Base-by-base conservation (phyloP, 2,888 invertebrate species). In the Leptodirus hochenwartii region DNA sequence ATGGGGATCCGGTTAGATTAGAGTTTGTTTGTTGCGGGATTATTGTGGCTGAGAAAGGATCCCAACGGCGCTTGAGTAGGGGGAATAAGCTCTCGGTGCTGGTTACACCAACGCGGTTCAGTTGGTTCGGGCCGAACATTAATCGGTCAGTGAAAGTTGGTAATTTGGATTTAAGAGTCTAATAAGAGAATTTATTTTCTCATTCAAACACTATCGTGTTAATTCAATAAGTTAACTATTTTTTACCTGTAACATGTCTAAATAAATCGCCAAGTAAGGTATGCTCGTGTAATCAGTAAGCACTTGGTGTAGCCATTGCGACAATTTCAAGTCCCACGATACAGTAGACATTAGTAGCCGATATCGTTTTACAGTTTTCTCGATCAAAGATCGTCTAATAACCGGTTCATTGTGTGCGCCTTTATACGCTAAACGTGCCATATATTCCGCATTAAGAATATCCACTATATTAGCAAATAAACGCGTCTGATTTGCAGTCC, bases 271-370 rank as follows among this genome's bases (percentile, higher is more conserved):
- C 39, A 82, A 60, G 46, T 76, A 74, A 4, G 63, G 60, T 11
- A 63, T 60, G 28, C 66, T 69, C 25, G 81, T 53, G 43, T 67
- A 58, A 36, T 81, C 78, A 39, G 80, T 61, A 5, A 84, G 49
- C 6, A 75, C 49, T 23, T 63, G 57, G 50, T 85, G 82, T 17
- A 85, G 50, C 85, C 85, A 85, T 40, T 80, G 77, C 1, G 69
- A 64, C 14, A 76, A 53, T 38, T 69, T 66, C 14, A 64, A 50
- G 41, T 82, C 78, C 81, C 81, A 84, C n/a, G 64, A 59, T 6
- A 75, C 61, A 3, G 66, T 62, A 1, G 75, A 69, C 36, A 82
- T 54, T n/a, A 71, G 58, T 38, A 70, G 66, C 17, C 81, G 59
- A 38, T 80, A 58, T 32, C 70, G 58, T 37, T 67, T 59, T 0